Percentiles rank a stretch among this genome's conserved stretches.
Conservation (phyloP, 2,113 vertebrate species). For the Pterophyllum scalare region DNA sequence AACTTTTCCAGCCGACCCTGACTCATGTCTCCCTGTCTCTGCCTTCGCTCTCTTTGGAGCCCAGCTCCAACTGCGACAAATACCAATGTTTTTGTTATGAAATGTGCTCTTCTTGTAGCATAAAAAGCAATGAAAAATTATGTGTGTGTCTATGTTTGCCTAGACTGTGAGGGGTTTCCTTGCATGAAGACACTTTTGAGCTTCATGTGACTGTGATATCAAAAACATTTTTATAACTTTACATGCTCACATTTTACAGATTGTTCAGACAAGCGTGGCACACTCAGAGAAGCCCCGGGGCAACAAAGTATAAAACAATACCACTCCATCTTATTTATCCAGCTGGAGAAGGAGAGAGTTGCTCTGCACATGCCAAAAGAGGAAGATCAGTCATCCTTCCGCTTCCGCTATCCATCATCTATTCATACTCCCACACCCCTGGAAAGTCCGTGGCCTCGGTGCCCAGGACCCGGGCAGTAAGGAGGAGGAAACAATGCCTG, state of each 20-base stretch:
- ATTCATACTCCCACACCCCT: slow-evolving; percentile 30
- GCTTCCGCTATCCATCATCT: slow-evolving; percentile 50
- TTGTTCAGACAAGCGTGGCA: not conserved
- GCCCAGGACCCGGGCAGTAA: slow-evolving; percentile 22
- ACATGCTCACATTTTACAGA: not conserved
- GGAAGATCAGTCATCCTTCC: slow-evolving; percentile 56
- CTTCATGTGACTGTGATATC: not conserved
- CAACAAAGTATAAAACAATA: not conserved
- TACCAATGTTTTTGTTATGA: not conserved
- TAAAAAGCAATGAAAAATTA: not conserved
- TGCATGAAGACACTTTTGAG: not conserved
- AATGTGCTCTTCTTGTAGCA: not conserved
- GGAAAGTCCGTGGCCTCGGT: slow-evolving; percentile 60
- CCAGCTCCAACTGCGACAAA: not conserved
- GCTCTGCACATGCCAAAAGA: slow-evolving; percentile 20
- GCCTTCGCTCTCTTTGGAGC: not conserved
- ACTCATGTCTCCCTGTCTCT: not conserved
- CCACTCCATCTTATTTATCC: not conserved
- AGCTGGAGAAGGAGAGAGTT: slow-evolving; percentile 24
- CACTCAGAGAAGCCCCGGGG: not conserved
- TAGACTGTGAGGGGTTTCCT: not conserved
- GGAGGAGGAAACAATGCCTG: slow-evolving; percentile 71
- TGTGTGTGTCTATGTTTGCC: not conserved
- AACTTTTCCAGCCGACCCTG: not conserved
- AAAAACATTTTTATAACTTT: not conserved